Evolutionary conservation across 64 coral and sea anemone species (phyloP).

Genomic region (Platygyra sinensis): DNA sequence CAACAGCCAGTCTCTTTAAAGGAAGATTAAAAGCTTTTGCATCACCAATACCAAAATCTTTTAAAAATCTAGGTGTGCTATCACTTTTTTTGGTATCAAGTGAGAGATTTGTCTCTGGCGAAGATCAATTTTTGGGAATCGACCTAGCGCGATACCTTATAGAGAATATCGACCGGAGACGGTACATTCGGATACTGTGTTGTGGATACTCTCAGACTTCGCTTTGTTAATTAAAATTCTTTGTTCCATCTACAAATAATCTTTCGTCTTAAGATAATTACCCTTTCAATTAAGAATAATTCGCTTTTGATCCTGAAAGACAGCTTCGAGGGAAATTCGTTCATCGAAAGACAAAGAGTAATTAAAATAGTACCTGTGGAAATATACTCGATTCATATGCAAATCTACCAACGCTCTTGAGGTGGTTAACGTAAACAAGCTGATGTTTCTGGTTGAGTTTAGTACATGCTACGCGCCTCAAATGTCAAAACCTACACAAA

Average conservation of each 20-base stretch:
- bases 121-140: no score
- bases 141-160: neutral
- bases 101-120: neutral
- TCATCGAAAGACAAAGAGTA: constrained; percentile 38
- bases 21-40: neutral
- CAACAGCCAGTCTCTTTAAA: neutral
- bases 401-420: neutral
- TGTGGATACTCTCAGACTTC: neutral
- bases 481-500: constrained; percentile 7
- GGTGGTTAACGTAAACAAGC: neutral
- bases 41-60: neutral
- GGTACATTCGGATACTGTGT: neutral
- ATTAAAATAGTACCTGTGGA: neutral
- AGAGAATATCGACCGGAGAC: neutral
- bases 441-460: neutral
- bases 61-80: neutral
- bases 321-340: constrained; percentile 8
- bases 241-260: constrained; percentile 6
- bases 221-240: constrained; percentile 5
- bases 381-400: neutral
- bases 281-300: constrained; percentile 34
- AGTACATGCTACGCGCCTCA: neutral
- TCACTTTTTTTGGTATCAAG: no score
- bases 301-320: constrained; percentile 19
- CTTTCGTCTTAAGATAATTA: constrained; percentile 43